Base-by-base conservation (phyloP, 2,888 invertebrate species). In the Rhopalosiphum nymphaeae region DNA sequence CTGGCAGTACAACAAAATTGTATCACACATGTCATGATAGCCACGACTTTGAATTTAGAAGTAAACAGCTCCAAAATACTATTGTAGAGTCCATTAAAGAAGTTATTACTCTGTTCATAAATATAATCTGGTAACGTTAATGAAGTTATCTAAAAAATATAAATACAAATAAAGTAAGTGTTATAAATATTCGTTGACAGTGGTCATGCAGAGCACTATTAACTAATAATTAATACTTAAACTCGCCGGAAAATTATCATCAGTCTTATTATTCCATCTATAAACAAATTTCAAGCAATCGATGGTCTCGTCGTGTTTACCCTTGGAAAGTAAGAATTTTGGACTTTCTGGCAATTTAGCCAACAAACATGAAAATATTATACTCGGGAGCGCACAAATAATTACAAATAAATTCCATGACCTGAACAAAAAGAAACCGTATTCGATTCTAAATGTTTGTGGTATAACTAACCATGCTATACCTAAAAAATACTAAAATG, bases 391-490 rank as follows among this genome's bases (percentile, higher is more conserved):
- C 7, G 97, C 97, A 96, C 98, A 98, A 0, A 97, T 96, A 0
- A 97, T 97, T 56, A 98, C 98, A 96, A 98, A 98, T 96, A 98
- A 96, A 96, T 98, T 98, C 98, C 98, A 98, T 49, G 98, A 98
- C 95, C 97, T 97, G 96, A 97, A 98, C 44, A 97, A 96, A 96
- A 98, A 98, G 57, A 94, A 95, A 3, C 44, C 91, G 56, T 96
- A 96, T 94, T 97, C 96, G 95, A 97, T 96, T 94, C 97, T 96
- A 95, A 97, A 97, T 95, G 97, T 96, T 95, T 97, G 96, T 0
- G 98, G 98, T 95, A 98, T 97, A 95, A 98, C 97, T 89, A 97
- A 96, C 98, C 98, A 98, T 1, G 98, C 98, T 95, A 98, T 97
- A 95, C 97, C 98, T 97, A 96, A 67, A 96, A 96, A 89, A 89